A percentile compares a stretch with the other conserved stretches of the same genome.
phyloP scores from a whole-genome alignment of 2,797 vertebrate genomes.

The Lagorchestes hirsutus region DNA sequence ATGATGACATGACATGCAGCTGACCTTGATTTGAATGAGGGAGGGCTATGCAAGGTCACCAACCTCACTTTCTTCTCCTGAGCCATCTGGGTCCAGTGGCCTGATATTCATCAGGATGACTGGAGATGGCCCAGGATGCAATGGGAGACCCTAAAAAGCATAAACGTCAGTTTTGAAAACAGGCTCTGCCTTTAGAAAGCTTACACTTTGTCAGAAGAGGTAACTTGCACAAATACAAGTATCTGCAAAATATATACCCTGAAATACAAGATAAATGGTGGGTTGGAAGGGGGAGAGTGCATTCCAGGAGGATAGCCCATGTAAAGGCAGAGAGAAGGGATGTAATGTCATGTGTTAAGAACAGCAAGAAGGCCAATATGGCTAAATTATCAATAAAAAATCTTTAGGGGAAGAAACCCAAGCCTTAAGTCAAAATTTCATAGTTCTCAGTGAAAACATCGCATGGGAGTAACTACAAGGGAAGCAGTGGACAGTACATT shows the following conservation, averaged over 20 bases:
- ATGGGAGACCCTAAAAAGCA: neutral
- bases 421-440: neutral
- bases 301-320: neutral
- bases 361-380: neutral
- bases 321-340: neutral
- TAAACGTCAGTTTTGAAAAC: neutral
- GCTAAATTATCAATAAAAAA: neutral
- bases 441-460: neutral
- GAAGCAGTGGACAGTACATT: conserved; percentile 20
- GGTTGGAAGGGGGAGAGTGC: neutral
- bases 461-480: neutral
- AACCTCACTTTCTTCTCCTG: too few relatives aligned
- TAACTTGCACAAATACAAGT: neutral
- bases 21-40: too few relatives aligned
- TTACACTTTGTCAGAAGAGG: neutral
- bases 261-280: neutral
- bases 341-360: neutral
- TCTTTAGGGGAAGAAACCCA: neutral
- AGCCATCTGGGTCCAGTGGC: too few relatives aligned
- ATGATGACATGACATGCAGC: too few relatives aligned
- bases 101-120: too few relatives aligned
- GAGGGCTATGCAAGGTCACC: too few relatives aligned
- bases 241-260: neutral
- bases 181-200: neutral
- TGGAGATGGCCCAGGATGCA: too few relatives aligned